Conservation (phyloP, 2,888 invertebrate genomes). For the Caenorhabditis angaria region DNA sequence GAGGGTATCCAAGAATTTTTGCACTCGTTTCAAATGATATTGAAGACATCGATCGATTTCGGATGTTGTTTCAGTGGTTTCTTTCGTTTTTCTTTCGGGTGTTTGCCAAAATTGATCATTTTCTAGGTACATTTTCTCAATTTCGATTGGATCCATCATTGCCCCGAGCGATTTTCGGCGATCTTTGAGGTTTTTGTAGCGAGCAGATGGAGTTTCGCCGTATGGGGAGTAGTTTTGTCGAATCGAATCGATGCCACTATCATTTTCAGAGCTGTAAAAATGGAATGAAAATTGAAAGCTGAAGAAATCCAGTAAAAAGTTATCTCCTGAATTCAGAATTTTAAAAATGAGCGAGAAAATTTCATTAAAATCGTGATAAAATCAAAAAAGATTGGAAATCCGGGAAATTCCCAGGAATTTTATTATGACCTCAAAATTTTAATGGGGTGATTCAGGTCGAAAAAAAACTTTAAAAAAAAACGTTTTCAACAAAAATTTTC, state of each 20-base stretch:
- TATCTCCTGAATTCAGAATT: neutral
- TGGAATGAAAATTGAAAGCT: neutral
- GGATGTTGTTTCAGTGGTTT: slow-evolving; percentile 53
- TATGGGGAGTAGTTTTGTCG: slow-evolving; percentile 65
- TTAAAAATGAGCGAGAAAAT: neutral
- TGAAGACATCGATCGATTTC: slow-evolving; percentile 66
- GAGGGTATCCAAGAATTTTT: slow-evolving; percentile 50
- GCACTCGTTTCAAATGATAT: slow-evolving; percentile 60
- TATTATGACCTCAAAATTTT: too few relatives aligned
- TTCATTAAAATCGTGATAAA: too few relatives aligned
- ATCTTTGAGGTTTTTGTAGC: slow-evolving; percentile 62
- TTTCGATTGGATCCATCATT: slow-evolving; percentile 56
- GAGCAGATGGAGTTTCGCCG: slow-evolving; percentile 36
- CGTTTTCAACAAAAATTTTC: too few relatives aligned
- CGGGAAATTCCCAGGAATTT: too few relatives aligned
- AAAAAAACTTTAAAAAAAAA: too few relatives aligned
- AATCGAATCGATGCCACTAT: slow-evolving; percentile 69
- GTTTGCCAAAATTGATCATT: slow-evolving; percentile 54
- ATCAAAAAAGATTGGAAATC: too few relatives aligned
- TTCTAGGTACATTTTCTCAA: slow-evolving; percentile 55
- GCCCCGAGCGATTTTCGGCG: slow-evolving; percentile 65
- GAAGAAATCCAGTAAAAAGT: neutral
- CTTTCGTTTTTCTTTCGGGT: slow-evolving; percentile 16
- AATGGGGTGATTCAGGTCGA: too few relatives aligned
- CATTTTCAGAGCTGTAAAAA: slow-evolving; percentile 64